Evolutionary conservation across 2,888 invertebrate genomes (phyloP).

Genomic region (Desoria tigrina): DNA sequence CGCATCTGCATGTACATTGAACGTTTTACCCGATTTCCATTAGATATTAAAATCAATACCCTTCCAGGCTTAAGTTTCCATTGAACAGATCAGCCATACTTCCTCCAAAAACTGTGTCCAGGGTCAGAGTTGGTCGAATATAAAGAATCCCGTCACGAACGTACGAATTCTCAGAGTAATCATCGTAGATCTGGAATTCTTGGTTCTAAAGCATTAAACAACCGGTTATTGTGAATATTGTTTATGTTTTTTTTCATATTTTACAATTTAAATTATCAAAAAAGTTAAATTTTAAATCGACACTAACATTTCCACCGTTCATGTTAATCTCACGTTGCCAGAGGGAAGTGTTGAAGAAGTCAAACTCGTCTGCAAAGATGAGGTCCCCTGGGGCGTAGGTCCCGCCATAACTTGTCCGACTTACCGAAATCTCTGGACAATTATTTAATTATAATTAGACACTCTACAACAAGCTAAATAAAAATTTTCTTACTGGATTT

Average conservation of each 20-base stretch:
- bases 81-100: conserved; percentile 53
- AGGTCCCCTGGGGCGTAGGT: conserved; percentile 42
- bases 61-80: conserved; percentile 48
- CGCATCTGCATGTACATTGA: too few species aligned
- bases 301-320: conserved; percentile 17
- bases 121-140: conserved; percentile 56
- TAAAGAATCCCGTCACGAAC: conserved; percentile 56
- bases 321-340: conserved; percentile 48
- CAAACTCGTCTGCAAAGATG: conserved; percentile 46
- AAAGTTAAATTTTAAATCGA: too few species aligned
- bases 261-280: too few species aligned
- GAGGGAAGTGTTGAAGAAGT: conserved; percentile 24
- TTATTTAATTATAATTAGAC: too few species aligned
- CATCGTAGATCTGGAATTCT: conserved; percentile 48
- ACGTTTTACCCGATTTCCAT: not conserved
- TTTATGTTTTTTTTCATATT: too few species aligned
- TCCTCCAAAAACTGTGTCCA: conserved; percentile 54
- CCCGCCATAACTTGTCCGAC: not conserved
- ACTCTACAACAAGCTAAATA: too few species aligned
- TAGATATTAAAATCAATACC: not conserved
- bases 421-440: not conserved
- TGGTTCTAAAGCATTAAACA: conserved; percentile 35
- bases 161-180: conserved; percentile 50
- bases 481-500: too few species aligned
- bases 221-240: too few species aligned